Conservation (phyloP, 2,888 invertebrate genomes). For the Escarpia spicata region DNA sequence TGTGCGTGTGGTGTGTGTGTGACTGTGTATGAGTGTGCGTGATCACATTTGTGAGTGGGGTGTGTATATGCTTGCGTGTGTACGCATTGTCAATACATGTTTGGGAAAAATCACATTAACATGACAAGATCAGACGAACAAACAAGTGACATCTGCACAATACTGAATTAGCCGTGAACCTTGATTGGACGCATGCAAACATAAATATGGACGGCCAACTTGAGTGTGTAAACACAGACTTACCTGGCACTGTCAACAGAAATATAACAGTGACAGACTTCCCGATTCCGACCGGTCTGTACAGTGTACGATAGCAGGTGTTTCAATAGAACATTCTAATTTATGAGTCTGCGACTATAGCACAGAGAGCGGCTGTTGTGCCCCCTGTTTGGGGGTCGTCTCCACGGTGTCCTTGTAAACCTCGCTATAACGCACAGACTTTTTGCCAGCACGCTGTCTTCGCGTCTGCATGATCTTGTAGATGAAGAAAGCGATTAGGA, state of each 20-base stretch:
- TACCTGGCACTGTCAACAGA: not conserved
- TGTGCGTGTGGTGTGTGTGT: too few species aligned
- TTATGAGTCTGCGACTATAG: not conserved
- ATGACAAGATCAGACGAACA: too few species aligned
- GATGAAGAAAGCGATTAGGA: conserved; percentile 20
- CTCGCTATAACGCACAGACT: conserved; percentile 20
- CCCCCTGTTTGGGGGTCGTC: not conserved
- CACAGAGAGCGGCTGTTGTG: not conserved
- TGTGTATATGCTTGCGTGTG: too few species aligned
- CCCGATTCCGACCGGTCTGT: too few species aligned
- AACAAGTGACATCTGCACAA: too few species aligned
- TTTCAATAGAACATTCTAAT: not conserved
- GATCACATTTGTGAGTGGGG: too few species aligned
- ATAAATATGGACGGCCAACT: not conserved
- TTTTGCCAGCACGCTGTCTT: not conserved
- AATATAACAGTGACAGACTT: not conserved
- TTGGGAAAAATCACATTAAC: too few species aligned
- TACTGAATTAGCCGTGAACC: not conserved
- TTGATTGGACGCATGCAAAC: not conserved
- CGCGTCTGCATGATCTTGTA: conserved; percentile 23
- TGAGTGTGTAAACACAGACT: not conserved
- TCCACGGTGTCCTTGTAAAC: not conserved
- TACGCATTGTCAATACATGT: too few species aligned
- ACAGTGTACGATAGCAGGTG: not conserved
- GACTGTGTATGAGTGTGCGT: too few species aligned